These are phyloP conservation scores for Exephanes ischioxanthus DNA, from an alignment of 2,888 invertebrate genomes.

Conservation along the genomic window DNA sequence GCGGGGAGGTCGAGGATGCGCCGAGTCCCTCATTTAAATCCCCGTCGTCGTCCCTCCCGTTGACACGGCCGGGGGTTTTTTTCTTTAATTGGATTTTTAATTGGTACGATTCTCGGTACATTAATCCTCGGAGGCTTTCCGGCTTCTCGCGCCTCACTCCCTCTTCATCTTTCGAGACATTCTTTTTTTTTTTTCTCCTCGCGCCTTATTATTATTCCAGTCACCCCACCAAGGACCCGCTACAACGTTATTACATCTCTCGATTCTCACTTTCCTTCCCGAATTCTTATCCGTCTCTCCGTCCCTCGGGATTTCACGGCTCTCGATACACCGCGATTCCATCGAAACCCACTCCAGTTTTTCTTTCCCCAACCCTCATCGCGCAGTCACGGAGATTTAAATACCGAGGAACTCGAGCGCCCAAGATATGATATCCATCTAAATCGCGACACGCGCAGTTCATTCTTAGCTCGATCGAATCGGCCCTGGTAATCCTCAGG, in stretches of 20 bases:
- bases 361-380: slow-evolving; percentile 1
- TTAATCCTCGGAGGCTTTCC: slow-evolving; percentile 75
- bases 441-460: slow-evolving; percentile 13
- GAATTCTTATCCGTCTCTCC: not conserved
- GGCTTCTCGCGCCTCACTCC: slow-evolving; percentile 48
- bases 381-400: slow-evolving; percentile 24
- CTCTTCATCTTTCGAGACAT: slow-evolving; percentile 47
- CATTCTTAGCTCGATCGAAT: slow-evolving; percentile 23
- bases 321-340: slow-evolving; percentile 52
- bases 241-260: slow-evolving; percentile 66
- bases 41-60: slow-evolving; percentile 72
- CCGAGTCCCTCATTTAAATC: slow-evolving; percentile 80
- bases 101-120: slow-evolving; percentile 82
- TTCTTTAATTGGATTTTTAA: slow-evolving; percentile 84
- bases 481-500: not conserved
- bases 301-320: slow-evolving; percentile 58
- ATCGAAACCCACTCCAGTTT: not conserved
- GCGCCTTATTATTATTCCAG: slow-evolving; percentile 57
- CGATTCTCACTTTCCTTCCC: slow-evolving; percentile 37
- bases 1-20: slow-evolving; percentile 1
- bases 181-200: slow-evolving; percentile 33
- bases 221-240: slow-evolving; percentile 15
- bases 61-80: slow-evolving; percentile 68
- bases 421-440: slow-evolving; percentile 25
- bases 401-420: slow-evolving; percentile 5